Conservation (phyloP, 2,113 vertebrate genomes). For the Panthera uncia region DNA sequence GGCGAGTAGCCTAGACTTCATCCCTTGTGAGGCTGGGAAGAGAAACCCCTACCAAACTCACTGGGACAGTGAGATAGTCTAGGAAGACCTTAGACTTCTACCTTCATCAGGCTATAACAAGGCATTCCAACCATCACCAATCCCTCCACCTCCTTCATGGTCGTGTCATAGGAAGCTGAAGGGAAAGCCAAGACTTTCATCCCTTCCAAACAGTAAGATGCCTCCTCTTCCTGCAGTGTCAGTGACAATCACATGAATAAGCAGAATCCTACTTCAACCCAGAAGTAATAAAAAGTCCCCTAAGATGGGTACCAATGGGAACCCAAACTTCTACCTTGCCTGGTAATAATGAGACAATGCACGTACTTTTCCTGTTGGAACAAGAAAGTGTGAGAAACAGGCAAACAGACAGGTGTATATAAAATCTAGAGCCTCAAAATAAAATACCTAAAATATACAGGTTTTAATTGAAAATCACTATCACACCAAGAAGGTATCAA, state of each 20-base stretch:
- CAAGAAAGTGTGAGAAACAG: not conserved
- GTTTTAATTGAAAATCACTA: not conserved
- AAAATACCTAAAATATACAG: not conserved
- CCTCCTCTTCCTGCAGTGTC: too few relatives aligned
- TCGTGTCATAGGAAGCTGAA: not conserved
- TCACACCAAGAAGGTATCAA: not conserved
- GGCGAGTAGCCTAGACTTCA: not conserved
- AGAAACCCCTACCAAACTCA: not conserved
- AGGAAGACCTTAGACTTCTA: not conserved
- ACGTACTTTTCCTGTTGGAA: not conserved
- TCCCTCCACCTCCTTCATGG: not conserved
- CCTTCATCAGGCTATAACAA: not conserved
- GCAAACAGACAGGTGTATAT: not conserved
- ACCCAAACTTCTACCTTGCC: not conserved
- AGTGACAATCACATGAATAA: not conserved
- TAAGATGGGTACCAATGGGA: not conserved
- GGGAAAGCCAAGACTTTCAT: not conserved
- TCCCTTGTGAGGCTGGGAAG: not conserved
- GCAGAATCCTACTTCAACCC: not conserved
- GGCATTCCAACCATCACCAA: not conserved
- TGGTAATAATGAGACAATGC: not conserved
- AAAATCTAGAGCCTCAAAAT: not conserved
- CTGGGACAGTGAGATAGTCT: not conserved
- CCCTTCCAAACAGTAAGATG: not conserved
- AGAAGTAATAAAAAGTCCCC: not conserved